Base-by-base conservation (phyloP, 1,140 invertebrate genomes). In the Lanistes nyassanus region DNA sequence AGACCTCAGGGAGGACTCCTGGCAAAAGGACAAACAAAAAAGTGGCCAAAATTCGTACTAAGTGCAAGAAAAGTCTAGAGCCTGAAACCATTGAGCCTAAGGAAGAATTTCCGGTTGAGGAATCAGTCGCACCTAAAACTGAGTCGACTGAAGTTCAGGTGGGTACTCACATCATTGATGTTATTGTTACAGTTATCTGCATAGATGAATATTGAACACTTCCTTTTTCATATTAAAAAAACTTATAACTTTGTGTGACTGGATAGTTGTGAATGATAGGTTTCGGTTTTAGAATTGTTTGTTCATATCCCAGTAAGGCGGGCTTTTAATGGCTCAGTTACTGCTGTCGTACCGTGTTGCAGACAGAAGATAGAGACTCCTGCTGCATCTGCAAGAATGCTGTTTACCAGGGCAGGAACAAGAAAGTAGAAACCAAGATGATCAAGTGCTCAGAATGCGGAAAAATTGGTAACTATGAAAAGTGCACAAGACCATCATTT, bases 331-430 rank as follows among this genome's bases (percentile, higher is more conserved):
- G 19, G 19, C 9, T 47, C 42, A 47, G 5, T 47, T 47, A 47
- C 5, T 47, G 42, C 42, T 47, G 42, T 13, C 42, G 19, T 16
- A 47, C 19, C 19, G 19, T 47, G 42, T 6, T 47, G 2, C 42
- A 47, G 42, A 47, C 42, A 47, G 60, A 68, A 42, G 62, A 79
- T 19, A 34, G 60, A 72, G 47, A 64, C 42, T 36, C 72, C 21
- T 84, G 83, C 75, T 39, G 81, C 7, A 82, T 84, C n/a, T 84
- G 83, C 71, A 80, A 80, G 53, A 70, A 76, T 23, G 69, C 68
- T n/a, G 75, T 71, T 26, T 58, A 64, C 16, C 75, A 71, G 51
- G 60, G 73, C n/a, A 76, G 74, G 34, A 72, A 79, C 42, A 75
- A 79, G 47, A 75, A 71, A 37, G 65, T 74, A 56, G 55, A 74